Conservation (phyloP, 2,888 invertebrate genomes). For the Troilus luridus region DNA sequence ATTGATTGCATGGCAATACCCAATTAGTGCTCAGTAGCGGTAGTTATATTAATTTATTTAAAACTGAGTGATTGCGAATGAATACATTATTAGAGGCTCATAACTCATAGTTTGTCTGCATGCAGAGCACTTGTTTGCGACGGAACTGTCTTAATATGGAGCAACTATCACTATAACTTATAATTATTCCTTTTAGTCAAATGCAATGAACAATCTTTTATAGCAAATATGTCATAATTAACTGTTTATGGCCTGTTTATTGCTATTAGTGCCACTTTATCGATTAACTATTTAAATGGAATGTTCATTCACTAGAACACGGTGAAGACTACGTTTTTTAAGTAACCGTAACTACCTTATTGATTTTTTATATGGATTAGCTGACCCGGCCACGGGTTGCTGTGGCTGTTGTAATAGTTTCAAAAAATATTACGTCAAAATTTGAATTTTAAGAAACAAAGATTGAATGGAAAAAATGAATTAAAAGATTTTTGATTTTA, state of each 20-base stretch:
- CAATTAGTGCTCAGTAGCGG: background rate
- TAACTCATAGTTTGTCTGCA: background rate
- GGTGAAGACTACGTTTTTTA: no score
- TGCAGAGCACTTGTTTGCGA: background rate
- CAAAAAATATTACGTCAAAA: no score
- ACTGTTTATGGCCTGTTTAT: background rate
- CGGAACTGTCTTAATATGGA: background rate
- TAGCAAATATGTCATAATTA: background rate
- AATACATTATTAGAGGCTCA: background rate
- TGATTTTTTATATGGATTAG: no score
- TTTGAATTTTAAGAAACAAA: no score
- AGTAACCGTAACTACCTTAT: no score
- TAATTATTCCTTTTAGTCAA: background rate
- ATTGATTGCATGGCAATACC: background rate
- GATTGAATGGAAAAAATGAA: no score
- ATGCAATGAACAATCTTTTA: background rate
- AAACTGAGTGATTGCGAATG: background rate
- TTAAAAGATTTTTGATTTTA: no score
- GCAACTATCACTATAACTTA: background rate
- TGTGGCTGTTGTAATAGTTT: no score
- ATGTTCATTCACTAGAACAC: no score
- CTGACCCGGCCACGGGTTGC: no score
- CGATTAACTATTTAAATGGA: background rate
- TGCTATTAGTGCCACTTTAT: background rate
- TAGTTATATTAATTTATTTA: slow-evolving; percentile 2